phyloP scores from a whole-genome alignment of 2,888 invertebrate genomes.

The Toxonevra muliebris region DNA sequence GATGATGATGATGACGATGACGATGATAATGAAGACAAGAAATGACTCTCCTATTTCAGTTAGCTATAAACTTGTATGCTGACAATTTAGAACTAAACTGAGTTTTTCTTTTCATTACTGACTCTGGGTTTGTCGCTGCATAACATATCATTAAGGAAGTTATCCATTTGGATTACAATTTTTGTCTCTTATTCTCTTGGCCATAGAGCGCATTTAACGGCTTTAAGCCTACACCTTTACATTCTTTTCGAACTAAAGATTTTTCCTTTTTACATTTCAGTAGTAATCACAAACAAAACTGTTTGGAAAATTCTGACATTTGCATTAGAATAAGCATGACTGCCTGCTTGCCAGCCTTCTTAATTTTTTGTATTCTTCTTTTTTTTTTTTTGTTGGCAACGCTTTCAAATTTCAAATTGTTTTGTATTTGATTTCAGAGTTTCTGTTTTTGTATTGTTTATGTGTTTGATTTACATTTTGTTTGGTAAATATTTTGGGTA shows the following conservation, averaged over 20 bases:
- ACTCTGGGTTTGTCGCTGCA: no score
- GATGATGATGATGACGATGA: no score
- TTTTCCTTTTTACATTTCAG: background rate
- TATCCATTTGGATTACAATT: slow-evolving; percentile 38
- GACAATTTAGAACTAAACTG: no score
- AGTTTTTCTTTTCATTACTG: no score
- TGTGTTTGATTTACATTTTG: slow-evolving; percentile 27
- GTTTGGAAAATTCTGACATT: background rate
- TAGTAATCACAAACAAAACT: background rate
- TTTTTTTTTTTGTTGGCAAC: background rate
- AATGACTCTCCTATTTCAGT: no score
- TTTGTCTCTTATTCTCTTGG: slow-evolving; percentile 10
- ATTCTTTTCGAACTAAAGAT: background rate
- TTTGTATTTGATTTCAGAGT: no score
- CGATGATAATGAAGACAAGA: no score
- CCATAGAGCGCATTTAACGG: background rate
- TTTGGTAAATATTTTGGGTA: slow-evolving; percentile 37
- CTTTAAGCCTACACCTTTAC: slow-evolving; percentile 26
- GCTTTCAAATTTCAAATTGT: background rate
- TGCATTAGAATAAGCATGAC: slow-evolving; percentile 14
- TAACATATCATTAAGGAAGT: slow-evolving; percentile 38
- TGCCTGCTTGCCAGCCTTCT: background rate
- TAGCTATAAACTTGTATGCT: no score
- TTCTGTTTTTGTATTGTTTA: background rate
- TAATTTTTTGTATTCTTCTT: slow-evolving; percentile 16